Evolutionary conservation across 2,113 vertebrate genomes (phyloP).

Genomic region (Lophius piscatorius): DNA sequence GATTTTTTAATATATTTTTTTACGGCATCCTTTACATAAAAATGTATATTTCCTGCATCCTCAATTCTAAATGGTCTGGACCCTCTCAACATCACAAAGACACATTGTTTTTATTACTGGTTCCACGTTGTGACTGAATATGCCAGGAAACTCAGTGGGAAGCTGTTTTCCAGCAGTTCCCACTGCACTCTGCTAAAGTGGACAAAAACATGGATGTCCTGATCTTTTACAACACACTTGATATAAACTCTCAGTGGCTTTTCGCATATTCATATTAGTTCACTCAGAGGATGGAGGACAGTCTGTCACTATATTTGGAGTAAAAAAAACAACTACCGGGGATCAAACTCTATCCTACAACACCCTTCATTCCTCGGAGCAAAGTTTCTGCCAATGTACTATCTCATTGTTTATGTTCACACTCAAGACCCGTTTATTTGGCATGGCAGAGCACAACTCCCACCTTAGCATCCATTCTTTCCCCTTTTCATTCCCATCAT

Average conservation of each 20-base stretch:
- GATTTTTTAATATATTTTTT: too few species aligned
- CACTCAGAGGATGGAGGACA: constrained; percentile 33
- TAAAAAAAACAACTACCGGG: constrained; percentile 63
- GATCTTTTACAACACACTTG: constrained; percentile 44
- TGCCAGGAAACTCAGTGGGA: constrained; percentile 46
- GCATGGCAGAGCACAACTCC: constrained; percentile 21
- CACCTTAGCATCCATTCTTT: constrained; percentile 28
- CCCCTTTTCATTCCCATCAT: constrained; percentile 5
- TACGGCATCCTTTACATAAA: constrained; percentile 17
- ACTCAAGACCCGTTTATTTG: constrained; percentile 49
- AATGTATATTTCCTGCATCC: constrained; percentile 27
- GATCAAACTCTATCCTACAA: constrained; percentile 27
- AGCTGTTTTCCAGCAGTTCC: constrained; percentile 35
- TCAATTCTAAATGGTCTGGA: constrained; percentile 26
- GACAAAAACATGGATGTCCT: constrained; percentile 26
- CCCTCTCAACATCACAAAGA: constrained; percentile 23
- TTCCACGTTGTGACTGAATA: constrained; percentile 12
- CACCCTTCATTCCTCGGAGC: constrained; percentile 19
- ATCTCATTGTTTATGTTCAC: constrained; percentile 36
- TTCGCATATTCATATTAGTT: constrained; percentile 29
- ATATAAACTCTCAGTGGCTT: constrained; percentile 23
- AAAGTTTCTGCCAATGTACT: constrained; percentile 32
- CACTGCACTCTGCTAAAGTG: constrained; percentile 25
- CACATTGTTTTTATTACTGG: constrained; percentile 36
- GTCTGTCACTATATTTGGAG: constrained; percentile 42